Percentiles rank a stretch among this genome's conserved stretches.
Conservation (phyloP, 2,888 invertebrate genomes). For the Clepsis dumicolana region DNA sequence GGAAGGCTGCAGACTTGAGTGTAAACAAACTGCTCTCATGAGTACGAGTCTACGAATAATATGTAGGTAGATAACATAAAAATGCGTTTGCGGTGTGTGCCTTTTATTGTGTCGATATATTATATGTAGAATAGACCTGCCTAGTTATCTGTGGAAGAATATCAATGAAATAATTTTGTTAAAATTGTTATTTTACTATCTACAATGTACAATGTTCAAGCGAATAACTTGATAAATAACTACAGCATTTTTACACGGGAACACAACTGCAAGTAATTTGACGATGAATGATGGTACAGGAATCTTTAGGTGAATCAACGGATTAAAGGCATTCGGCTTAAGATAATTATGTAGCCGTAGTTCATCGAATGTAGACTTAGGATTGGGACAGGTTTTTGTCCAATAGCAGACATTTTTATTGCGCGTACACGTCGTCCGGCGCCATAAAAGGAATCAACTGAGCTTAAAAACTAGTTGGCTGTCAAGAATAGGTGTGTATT, state of each 20-base stretch:
- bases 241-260: not conserved
- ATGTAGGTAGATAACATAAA: too few relatives aligned
- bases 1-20: too few relatives aligned
- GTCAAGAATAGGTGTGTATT: not conserved
- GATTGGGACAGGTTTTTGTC: not conserved
- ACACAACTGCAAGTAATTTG: not conserved
- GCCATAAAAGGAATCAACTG: not conserved
- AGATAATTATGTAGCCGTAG: not conserved
- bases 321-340: not conserved
- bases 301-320: not conserved
- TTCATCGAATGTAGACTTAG: not conserved
- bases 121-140: too few relatives aligned
- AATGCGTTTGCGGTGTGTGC: too few relatives aligned
- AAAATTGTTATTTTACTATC: not conserved
- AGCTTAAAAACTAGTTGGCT: not conserved
- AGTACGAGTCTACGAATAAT: too few relatives aligned
- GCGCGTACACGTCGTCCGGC: not conserved
- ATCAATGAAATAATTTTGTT: not conserved
- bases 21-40: too few relatives aligned
- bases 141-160: not conserved
- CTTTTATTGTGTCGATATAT: too few relatives aligned
- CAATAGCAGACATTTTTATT: constrained; percentile 4
- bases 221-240: not conserved
- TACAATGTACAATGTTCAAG: too few relatives aligned
- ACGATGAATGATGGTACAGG: not conserved